Conservation (phyloP, 2,888 invertebrate species). For the Ochropleura plecta region DNA sequence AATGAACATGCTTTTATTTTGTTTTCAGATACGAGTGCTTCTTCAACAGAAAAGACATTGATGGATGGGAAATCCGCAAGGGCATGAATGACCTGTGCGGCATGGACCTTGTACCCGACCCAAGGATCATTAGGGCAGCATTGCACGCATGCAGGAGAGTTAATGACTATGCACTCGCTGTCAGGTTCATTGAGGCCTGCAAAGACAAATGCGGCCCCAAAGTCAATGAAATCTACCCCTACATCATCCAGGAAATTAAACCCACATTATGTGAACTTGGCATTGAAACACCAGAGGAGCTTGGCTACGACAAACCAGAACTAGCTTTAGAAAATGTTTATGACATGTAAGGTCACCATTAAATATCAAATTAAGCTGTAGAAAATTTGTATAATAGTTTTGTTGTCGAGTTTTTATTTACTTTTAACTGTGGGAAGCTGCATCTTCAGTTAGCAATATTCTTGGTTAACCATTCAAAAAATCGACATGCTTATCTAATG, state of each 20-base stretch:
- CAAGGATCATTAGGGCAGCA: slow-evolving; percentile 96
- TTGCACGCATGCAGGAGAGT: slow-evolving; percentile 97
- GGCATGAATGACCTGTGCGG: slow-evolving; percentile 97
- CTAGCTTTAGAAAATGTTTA: slow-evolving; percentile 94
- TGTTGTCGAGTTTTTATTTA: slow-evolving; percentile 83
- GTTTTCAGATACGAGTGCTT: slow-evolving; percentile 93
- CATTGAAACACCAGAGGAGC: slow-evolving; percentile 97
- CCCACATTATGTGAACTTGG: slow-evolving; percentile 98
- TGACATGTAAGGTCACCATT: slow-evolving; percentile 89
- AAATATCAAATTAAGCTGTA: slow-evolving; percentile 81
- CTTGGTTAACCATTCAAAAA: slow-evolving; percentile 73
- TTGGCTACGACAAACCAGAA: slow-evolving; percentile 99
- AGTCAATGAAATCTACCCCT: slow-evolving; percentile 95
- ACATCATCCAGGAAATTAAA: slow-evolving; percentile 96
- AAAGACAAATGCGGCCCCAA: slow-evolving; percentile 96
- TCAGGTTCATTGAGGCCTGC: slow-evolving; percentile 97
- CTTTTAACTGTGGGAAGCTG: slow-evolving; percentile 76
- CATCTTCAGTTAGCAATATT: slow-evolving; percentile 74
- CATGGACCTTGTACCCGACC: slow-evolving; percentile 98
- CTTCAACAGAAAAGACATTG: slow-evolving; percentile 96
- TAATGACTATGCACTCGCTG: slow-evolving; percentile 98
- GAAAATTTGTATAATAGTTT: slow-evolving; percentile 87
- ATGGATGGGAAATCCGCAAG: slow-evolving; percentile 98
- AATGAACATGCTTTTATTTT: slow-evolving; percentile 59
- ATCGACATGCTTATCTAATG: slow-evolving; percentile 80